These are phyloP conservation scores for Myocastor coypus DNA, from an alignment of 2,113 vertebrate genomes.

Conservation along the genomic window DNA sequence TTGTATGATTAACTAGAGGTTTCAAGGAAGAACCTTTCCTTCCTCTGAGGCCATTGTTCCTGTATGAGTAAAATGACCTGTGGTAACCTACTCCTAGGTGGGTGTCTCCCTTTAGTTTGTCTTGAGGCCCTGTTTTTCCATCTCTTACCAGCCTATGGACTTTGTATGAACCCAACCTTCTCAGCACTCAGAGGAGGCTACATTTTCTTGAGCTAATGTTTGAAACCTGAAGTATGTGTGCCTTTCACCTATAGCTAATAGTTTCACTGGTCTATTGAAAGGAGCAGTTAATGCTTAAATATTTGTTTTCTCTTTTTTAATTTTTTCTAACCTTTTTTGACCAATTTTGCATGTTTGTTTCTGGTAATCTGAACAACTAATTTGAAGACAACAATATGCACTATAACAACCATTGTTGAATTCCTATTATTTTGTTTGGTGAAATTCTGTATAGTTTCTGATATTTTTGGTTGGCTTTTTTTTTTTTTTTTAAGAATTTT, in stretches of 20 bases:
- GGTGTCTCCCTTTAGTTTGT: neutral
- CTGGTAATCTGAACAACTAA: no score
- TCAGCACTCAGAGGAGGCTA: neutral
- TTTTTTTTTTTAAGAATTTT: no score
- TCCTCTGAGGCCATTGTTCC: neutral
- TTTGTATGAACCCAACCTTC: neutral
- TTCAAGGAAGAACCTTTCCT: neutral
- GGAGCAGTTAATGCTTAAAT: no score
- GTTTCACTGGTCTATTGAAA: no score
- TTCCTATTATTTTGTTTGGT: no score
- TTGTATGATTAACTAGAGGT: neutral
- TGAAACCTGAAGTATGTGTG: neutral
- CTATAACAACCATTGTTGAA: no score
- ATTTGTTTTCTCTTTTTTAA: no score
- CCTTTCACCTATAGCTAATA: neutral
- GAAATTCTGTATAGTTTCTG: no score
- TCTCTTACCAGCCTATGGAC: neutral
- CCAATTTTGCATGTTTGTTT: no score
- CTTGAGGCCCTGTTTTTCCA: neutral
- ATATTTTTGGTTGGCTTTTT: no score
- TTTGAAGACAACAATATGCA: no score
- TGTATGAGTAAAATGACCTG: neutral
- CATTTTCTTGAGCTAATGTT: neutral
- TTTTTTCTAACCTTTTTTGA: no score
- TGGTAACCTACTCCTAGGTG: neutral